These are phyloP conservation scores for Reticulitermes speratus DNA, from an alignment of 1,140 invertebrate genomes.

Conservation along the genomic window DNA sequence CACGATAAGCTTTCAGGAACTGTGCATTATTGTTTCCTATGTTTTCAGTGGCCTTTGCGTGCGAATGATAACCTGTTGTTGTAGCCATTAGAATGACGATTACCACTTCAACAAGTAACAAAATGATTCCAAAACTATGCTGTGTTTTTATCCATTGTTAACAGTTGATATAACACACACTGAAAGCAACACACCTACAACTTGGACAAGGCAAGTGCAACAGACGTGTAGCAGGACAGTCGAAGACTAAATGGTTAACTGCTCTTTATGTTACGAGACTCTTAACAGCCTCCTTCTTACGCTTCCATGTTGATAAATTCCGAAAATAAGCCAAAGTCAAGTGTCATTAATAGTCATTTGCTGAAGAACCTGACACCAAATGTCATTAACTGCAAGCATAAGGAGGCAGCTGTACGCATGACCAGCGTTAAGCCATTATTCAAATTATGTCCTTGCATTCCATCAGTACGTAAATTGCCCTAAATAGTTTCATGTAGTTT, in stretches of 20 bases:
- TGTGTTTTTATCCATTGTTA: not conserved
- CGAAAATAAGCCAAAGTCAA: conserved; percentile 13
- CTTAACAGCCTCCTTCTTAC: not conserved
- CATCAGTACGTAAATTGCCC: no score
- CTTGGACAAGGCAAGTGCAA: not conserved
- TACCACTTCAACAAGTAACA: not conserved
- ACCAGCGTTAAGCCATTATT: not conserved
- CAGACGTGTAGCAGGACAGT: not conserved
- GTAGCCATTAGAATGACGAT: not conserved
- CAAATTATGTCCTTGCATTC: not conserved
- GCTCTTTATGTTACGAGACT: not conserved
- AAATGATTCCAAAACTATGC: not conserved
- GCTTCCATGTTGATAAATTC: not conserved
- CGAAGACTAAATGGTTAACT: not conserved
- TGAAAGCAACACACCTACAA: no score
- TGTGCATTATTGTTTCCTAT: no score
- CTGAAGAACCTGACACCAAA: not conserved
- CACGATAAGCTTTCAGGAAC: no score
- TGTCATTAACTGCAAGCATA: no score
- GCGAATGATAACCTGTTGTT: not conserved
- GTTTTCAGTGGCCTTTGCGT: no score
- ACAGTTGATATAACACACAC: no score
- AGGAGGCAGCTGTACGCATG: not conserved
- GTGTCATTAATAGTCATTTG: conserved; percentile 8
- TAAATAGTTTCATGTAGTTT: no score